Conservation (phyloP, 2,888 invertebrate species). For the Phlogophora meticulosa region DNA sequence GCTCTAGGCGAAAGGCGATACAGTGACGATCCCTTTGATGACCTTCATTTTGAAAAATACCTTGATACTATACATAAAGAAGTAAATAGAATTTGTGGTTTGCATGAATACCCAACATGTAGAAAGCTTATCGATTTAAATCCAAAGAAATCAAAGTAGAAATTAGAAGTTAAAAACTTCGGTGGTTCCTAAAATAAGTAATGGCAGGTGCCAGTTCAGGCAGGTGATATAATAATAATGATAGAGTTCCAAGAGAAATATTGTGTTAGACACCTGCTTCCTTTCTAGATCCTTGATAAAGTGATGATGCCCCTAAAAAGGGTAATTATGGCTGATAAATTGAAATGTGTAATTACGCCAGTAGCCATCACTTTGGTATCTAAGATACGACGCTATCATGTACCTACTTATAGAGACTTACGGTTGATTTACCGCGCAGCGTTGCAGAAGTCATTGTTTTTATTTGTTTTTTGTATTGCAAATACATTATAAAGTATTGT, state of each 20-base stretch:
- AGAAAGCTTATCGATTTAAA: neutral
- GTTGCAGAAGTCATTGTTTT: too few relatives aligned
- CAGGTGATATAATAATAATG: slow-evolving; percentile 22
- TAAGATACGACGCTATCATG: too few relatives aligned
- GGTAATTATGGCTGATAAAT: neutral
- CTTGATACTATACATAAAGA: too few relatives aligned
- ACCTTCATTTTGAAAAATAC: too few relatives aligned
- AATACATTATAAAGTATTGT: too few relatives aligned
- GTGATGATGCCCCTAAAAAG: neutral
- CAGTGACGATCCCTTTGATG: too few relatives aligned
- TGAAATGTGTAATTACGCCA: neutral
- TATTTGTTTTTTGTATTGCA: too few relatives aligned
- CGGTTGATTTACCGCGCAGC: too few relatives aligned
- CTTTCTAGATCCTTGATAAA: slow-evolving; percentile 34
- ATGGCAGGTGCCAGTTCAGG: slow-evolving; percentile 11
- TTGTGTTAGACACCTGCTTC: slow-evolving; percentile 46
- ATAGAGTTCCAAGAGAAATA: neutral
- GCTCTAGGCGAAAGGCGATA: too few relatives aligned
- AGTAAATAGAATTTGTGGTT: neutral
- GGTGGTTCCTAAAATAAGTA: slow-evolving; percentile 2
- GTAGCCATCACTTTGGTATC: neutral
- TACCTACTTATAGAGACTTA: too few relatives aligned
- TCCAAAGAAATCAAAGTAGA: neutral
- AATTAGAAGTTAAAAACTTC: neutral
- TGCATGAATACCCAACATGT: neutral